Percentiles rank a stretch among this genome's conserved stretches.
phyloP scores from a whole-genome alignment of 2,888 invertebrate species.

The Shargacucullia verbasci region DNA sequence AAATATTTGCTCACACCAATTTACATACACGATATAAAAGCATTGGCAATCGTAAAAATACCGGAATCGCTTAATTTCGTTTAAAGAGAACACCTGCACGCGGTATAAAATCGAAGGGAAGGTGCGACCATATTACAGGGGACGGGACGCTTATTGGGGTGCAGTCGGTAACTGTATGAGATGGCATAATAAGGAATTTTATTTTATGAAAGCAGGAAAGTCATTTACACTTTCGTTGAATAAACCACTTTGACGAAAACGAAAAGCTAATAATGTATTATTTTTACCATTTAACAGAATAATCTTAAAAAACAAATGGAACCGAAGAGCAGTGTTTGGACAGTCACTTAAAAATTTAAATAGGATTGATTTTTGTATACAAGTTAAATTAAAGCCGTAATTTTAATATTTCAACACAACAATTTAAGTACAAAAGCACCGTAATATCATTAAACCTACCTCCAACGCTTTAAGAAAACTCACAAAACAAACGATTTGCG shows the following conservation, averaged over 20 bases:
- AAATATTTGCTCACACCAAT: slow-evolving; percentile 44
- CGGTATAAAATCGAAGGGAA: slow-evolving; percentile 34
- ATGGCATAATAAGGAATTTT: not conserved
- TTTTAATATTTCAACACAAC: no score
- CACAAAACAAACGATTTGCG: slow-evolving; percentile 14
- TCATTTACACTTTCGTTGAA: not conserved
- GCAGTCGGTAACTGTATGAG: slow-evolving; percentile 4
- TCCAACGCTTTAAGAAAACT: not conserved
- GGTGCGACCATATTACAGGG: slow-evolving; percentile 11
- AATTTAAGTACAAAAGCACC: no score
- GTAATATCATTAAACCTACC: no score
- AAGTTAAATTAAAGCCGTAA: no score
- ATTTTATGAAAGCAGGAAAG: not conserved
- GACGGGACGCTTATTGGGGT: slow-evolving; percentile 13
- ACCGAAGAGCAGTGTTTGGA: no score
- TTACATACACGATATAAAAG: slow-evolving; percentile 33
- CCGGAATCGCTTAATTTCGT: slow-evolving; percentile 47
- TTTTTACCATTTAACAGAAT: no score
- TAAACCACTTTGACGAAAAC: not conserved
- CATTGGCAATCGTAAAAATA: slow-evolving; percentile 42
- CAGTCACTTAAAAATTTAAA: no score
- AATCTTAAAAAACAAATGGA: no score
- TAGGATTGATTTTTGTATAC: no score
- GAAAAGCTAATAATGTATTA: no score
- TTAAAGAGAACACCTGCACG: slow-evolving; percentile 49